Percentiles rank a stretch among this genome's conserved stretches.
These are phyloP conservation scores for Andricus grossulariae DNA, from an alignment of 1,140 invertebrate species.

Conservation along the genomic window DNA sequence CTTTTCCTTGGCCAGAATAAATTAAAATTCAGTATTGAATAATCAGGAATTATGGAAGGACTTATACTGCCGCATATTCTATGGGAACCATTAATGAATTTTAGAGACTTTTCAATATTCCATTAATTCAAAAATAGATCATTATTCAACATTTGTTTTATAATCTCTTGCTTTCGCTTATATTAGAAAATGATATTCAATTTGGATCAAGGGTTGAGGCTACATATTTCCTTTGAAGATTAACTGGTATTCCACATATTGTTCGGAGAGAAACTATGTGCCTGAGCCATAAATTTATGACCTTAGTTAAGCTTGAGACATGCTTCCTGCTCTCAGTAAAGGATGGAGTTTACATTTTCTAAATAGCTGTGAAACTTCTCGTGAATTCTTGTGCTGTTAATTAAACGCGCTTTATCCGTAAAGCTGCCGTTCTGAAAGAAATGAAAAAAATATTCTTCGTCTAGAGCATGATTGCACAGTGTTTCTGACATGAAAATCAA, in stretches of 20 bases:
- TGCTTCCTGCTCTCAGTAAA: constrained; percentile 9
- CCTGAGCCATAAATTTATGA: background rate
- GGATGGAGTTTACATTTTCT: constrained; percentile 3
- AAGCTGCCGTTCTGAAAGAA: background rate
- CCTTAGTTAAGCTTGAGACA: constrained; percentile 13
- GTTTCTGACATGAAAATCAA: background rate
- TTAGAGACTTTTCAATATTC: no score
- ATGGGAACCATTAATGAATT: no score
- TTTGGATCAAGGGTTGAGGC: background rate
- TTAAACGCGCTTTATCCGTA: background rate
- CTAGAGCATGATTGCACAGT: constrained; percentile 17
- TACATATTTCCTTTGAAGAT: background rate
- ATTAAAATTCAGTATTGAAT: background rate
- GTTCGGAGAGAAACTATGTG: background rate
- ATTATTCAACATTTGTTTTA: no score
- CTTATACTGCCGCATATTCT: no score
- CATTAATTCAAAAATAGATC: no score
- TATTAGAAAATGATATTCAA: background rate
- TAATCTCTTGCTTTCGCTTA: no score
- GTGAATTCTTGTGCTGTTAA: background rate
- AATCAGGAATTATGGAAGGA: background rate
- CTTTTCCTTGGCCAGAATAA: background rate
- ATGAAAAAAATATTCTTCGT: background rate
- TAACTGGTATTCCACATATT: background rate
- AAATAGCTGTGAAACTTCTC: background rate